Base-by-base conservation (phyloP, 2,797 vertebrate species). In the Picus viridis region DNA sequence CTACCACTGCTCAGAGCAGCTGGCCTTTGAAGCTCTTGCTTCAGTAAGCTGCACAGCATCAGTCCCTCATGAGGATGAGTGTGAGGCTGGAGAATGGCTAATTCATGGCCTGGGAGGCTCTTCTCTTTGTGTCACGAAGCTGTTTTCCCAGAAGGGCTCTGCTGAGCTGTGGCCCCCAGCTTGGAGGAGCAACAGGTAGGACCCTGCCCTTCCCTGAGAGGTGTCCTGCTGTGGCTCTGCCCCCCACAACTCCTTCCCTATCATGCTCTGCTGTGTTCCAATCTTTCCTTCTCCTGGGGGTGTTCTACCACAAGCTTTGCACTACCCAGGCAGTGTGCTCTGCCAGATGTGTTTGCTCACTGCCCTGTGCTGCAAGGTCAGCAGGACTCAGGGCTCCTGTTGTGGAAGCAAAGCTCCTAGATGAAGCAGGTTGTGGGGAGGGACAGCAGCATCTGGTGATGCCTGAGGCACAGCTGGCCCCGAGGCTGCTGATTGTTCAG, bases 61-160 rank as follows among this genome's bases (percentile, higher is more conserved):
- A 89, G 62, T 96, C 95, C 95, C 88, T 93, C 79, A 61, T 75
- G 88, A 93, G 93, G 93, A 96, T 64, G 94, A 94, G 88, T 94
- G 86, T 91, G 89, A 94, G 80, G 86, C 82, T 92, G 93, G 61
- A 95, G 91, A 91, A 96, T 95, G 91, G 96, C 96, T 96, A 96
- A 96, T 96, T 96, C 95, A 95, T 96, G 84, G 86, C 81, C 89
- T 94, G 84, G 95, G 90, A 95, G 90, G 91, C 92, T 93, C 83
- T 94, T 93, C 90, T 87, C 93, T 67, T 94, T 96, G 87, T 91
- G 23, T 93, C 88, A 88, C 97, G 75, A 97, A 96, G 91, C 78
- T 92, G 83, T 83, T 98, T 98, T 98, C 83, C 97, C 97, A 77
- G 97, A 98, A 70, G 97, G 97, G 26, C 88, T 98, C 59, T 97